A percentile compares a stretch with the other conserved stretches of the same genome.
phyloP scores from a whole-genome alignment of 2,888 invertebrate genomes.

The Fabriciana adippe region DNA sequence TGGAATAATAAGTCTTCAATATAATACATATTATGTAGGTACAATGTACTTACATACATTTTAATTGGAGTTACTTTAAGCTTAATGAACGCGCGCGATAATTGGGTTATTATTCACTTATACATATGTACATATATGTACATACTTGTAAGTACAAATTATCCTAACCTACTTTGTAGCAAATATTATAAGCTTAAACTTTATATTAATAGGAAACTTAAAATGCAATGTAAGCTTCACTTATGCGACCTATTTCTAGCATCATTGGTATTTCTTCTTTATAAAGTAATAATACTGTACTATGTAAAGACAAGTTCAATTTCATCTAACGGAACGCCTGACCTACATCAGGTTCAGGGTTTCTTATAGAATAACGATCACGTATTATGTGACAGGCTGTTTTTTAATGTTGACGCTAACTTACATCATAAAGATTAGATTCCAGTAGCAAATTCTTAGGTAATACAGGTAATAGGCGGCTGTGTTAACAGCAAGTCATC shows the following conservation, averaged over 20 bases:
- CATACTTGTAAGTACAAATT: too few species aligned
- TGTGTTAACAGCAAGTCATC: slow-evolving; percentile 56
- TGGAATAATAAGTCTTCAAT: too few species aligned
- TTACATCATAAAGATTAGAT: slow-evolving; percentile 35
- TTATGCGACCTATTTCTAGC: not conserved
- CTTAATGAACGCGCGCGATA: too few species aligned
- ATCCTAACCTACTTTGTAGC: too few species aligned
- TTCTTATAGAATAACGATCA: slow-evolving; percentile 34
- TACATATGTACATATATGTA: too few species aligned
- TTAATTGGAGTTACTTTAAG: too few species aligned
- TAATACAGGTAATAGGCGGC: slow-evolving; percentile 30
- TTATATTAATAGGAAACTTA: too few species aligned
- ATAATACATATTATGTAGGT: too few species aligned
- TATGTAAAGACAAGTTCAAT: slow-evolving; percentile 33
- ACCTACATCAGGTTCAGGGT: slow-evolving; percentile 48
- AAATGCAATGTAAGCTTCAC: too few species aligned
- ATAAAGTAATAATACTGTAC: slow-evolving; percentile 26
- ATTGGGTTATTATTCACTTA: too few species aligned
- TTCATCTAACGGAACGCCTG: slow-evolving; percentile 45
- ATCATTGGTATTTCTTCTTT: slow-evolving; percentile 17
- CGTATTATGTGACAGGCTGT: slow-evolving; percentile 35
- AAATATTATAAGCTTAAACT: too few species aligned
- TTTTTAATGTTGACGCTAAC: slow-evolving; percentile 22
- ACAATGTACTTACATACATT: too few species aligned
- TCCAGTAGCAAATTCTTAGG: slow-evolving; percentile 33